phyloP scores from a whole-genome alignment of 2,797 vertebrate genomes.

The Rhinogobio ventralis region DNA sequence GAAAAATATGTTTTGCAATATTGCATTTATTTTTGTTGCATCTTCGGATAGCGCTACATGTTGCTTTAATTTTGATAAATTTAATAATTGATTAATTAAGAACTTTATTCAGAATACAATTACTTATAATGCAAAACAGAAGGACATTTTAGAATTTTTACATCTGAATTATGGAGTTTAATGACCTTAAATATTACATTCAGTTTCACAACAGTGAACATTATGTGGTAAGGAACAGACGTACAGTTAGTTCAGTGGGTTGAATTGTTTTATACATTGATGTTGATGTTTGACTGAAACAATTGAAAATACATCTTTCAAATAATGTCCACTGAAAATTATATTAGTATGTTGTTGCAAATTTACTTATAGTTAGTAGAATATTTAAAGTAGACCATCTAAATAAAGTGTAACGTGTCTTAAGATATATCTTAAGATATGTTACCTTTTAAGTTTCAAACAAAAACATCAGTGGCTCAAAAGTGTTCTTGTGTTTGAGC shows the following conservation, averaged over 20 bases:
- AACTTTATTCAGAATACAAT: neutral
- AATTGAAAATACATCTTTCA: too few relatives aligned
- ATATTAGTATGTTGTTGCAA: neutral
- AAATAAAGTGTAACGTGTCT: neutral
- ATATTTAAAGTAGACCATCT: neutral
- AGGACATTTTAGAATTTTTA: neutral
- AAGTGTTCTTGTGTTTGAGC: too few relatives aligned
- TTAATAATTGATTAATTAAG: neutral
- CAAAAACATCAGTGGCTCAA: too few relatives aligned
- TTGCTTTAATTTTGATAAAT: neutral
- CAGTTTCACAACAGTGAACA: neutral
- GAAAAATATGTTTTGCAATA: neutral
- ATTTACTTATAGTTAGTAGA: neutral
- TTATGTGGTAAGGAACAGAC: neutral
- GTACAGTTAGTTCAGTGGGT: neutral
- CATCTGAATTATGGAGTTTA: neutral
- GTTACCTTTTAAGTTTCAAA: too few relatives aligned
- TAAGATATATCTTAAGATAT: too few relatives aligned
- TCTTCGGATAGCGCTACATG: neutral
- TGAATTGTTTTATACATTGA: neutral
- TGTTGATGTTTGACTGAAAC: neutral
- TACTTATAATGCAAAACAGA: too few relatives aligned
- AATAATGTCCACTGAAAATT: too few relatives aligned
- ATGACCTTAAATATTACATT: neutral
- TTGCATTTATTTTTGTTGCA: neutral